A percentile compares a stretch with the other conserved stretches of the same genome.
Evolutionary conservation across 2,113 vertebrate genomes (phyloP).

Genomic region (Taurulus bubalis): DNA sequence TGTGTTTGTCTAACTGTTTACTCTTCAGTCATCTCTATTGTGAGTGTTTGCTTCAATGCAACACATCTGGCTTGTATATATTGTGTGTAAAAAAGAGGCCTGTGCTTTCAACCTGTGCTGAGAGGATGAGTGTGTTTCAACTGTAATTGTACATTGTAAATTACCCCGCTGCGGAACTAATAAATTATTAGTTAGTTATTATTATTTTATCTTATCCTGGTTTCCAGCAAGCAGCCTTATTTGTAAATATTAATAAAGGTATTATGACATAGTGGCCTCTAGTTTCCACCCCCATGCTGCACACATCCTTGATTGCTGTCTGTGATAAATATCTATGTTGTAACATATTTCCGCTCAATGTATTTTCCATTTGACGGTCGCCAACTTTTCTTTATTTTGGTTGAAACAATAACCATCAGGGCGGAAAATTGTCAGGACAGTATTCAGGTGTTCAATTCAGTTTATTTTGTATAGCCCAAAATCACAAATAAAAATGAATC

Average conservation of each 20-base stretch:
- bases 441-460: too few species aligned
- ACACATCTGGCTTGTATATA: neutral
- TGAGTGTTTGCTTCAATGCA: neutral
- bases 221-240: neutral
- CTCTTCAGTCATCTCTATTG: neutral
- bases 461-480: too few species aligned
- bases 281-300: neutral
- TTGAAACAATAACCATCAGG: neutral
- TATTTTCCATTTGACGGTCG: neutral
- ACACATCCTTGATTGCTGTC: neutral
- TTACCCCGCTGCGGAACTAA: too few species aligned
- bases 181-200: too few species aligned
- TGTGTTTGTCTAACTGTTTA: neutral
- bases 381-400: neutral
- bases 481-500: too few species aligned
- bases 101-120: neutral
- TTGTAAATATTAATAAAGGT: neutral
- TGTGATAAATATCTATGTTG: neutral
- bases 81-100: neutral
- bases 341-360: neutral
- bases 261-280: neutral
- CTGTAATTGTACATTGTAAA: neutral
- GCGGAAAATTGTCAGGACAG: neutral
- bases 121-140: neutral
- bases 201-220: neutral